These are phyloP conservation scores for Speoplatyrhinus poulsoni DNA, from an alignment of 2,113 vertebrate species.

Conservation along the genomic window DNA sequence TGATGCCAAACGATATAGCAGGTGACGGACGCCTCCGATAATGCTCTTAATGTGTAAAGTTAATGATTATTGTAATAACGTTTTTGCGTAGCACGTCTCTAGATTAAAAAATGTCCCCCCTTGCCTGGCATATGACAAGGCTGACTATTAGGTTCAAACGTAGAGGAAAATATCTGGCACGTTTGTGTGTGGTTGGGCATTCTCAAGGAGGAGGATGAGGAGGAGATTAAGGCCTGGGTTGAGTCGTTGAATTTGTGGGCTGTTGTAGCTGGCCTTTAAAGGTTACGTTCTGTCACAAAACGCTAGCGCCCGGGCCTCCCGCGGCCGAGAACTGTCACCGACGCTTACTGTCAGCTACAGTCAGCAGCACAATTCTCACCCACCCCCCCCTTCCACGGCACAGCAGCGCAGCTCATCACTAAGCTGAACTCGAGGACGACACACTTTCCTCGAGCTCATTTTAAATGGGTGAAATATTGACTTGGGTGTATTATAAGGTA, in stretches of 20 bases:
- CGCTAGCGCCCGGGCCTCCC: constrained; percentile 70
- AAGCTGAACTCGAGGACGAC: neutral
- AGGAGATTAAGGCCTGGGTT: constrained; percentile 21
- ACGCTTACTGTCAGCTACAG: constrained; percentile 69
- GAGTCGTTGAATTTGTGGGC: constrained; percentile 53
- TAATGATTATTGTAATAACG: constrained; percentile 20
- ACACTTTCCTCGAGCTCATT: neutral
- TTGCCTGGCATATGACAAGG: neutral
- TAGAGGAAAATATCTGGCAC: constrained; percentile 17
- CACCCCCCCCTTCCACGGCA: neutral
- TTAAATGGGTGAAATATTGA: neutral
- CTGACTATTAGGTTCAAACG: neutral
- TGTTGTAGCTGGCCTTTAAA: constrained; percentile 80
- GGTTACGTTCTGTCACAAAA: constrained; percentile 79
- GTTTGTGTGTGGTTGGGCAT: constrained; percentile 42
- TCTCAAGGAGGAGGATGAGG: constrained; percentile 36
- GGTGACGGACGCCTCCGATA: constrained; percentile 42
- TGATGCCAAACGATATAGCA: constrained; percentile 28
- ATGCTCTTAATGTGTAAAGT: constrained; percentile 37
- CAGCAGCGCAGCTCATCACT: constrained; percentile 25
- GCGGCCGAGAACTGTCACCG: constrained; percentile 72
- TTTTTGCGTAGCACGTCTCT: constrained; percentile 1
- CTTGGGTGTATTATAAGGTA: too few species aligned
- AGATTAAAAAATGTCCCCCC: constrained; percentile 8
- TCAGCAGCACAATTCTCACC: constrained; percentile 37